Conservation (phyloP, 2,113 vertebrate genomes). For the Phaethon lepturus region DNA sequence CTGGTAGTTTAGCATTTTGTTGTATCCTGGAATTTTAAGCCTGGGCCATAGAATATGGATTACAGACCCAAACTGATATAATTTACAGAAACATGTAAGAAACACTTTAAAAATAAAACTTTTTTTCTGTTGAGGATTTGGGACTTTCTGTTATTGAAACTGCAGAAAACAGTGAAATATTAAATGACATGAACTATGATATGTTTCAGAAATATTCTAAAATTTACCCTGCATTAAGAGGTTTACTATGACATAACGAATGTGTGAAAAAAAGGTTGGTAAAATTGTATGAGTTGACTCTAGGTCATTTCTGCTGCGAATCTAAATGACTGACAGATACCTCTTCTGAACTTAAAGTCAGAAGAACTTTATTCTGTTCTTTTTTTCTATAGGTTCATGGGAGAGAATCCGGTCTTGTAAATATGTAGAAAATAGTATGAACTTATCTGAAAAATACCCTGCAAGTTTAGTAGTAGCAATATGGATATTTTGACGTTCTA, state of each 20-base stretch:
- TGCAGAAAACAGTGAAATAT: background rate
- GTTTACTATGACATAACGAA: background rate
- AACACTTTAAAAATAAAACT: background rate
- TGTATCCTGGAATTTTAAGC: background rate
- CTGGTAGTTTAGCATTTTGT: background rate
- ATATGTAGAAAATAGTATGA: background rate
- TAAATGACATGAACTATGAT: background rate
- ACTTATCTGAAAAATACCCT: background rate
- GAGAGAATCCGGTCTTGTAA: background rate
- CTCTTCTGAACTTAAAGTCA: background rate
- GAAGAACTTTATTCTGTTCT: rapidly evolving
- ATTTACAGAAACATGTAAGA: background rate
- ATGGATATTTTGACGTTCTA: background rate
- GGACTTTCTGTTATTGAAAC: background rate
- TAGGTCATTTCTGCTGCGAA: background rate
- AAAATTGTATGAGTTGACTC: background rate
- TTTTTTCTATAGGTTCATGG: background rate
- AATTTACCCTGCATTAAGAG: background rate
- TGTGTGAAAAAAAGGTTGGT: background rate
- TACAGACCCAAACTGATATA: background rate
- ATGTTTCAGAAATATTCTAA: background rate
- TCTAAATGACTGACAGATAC: background rate
- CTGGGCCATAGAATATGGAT: background rate
- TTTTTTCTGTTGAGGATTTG: background rate
- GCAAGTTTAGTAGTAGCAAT: background rate